Evolutionary conservation across 1,140 invertebrate genomes (phyloP).

Genomic region (Steinernema khuongi): DNA sequence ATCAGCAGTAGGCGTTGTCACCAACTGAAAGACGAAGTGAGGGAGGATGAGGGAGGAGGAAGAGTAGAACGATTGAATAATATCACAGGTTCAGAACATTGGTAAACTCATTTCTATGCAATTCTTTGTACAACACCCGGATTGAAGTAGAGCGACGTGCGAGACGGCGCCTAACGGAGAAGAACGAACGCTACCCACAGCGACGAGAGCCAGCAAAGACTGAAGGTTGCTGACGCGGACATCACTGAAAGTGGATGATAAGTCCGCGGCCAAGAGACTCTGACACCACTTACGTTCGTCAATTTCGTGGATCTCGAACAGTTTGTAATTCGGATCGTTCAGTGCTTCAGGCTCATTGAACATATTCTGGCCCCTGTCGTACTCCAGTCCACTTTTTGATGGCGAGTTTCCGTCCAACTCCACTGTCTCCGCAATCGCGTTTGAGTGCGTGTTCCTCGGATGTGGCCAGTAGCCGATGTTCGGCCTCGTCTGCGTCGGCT

Average conservation of each 20-base stretch:
- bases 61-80: not conserved
- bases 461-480: not conserved
- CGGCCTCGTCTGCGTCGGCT: not conserved
- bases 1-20: not conserved
- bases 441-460: constrained; percentile 1
- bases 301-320: constrained; percentile 4
- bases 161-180: not conserved
- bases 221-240: not conserved
- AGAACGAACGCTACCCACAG: not conserved
- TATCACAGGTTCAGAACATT: constrained; percentile 12
- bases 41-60: not conserved
- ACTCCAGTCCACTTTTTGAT: not conserved
- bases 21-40: not conserved
- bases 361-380: not conserved
- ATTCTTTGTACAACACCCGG: constrained; percentile 3
- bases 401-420: not conserved
- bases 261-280: not conserved
- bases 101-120: not conserved
- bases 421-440: not conserved
- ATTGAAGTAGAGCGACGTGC: not conserved
- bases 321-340: constrained; percentile 1
- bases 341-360: not conserved
- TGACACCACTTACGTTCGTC: not conserved
- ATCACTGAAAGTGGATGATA: not conserved
- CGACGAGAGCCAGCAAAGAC: not conserved